Conservation (phyloP, 2,113 vertebrate genomes). For the Echinops telfairi region DNA sequence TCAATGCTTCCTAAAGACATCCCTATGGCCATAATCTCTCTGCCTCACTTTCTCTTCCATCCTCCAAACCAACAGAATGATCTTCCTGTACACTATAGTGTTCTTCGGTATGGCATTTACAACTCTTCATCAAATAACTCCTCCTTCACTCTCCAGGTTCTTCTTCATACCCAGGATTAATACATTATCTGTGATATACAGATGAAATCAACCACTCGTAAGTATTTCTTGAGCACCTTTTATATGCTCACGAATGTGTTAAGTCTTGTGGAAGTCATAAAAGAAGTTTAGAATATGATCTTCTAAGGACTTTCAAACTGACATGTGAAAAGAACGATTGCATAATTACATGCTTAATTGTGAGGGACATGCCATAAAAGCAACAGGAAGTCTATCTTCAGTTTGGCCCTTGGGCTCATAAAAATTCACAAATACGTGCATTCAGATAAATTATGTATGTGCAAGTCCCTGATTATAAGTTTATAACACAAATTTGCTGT, state of each 20-base stretch:
- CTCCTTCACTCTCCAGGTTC: not conserved
- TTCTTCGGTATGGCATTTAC: not conserved
- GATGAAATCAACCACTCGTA: constrained; percentile 27
- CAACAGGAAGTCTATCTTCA: constrained; percentile 26
- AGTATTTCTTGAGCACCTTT: not conserved
- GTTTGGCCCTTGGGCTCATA: constrained; percentile 43
- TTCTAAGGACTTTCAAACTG: constrained; percentile 46
- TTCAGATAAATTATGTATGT: constrained; percentile 49
- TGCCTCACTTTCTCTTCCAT: not conserved
- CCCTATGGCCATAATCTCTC: not conserved
- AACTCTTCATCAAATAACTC: not conserved
- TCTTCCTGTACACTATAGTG: not conserved
- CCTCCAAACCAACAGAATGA: not conserved
- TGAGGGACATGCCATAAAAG: constrained; percentile 42
- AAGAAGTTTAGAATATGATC: constrained; percentile 27
- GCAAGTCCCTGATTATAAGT: constrained; percentile 41
- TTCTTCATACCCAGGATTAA: not conserved
- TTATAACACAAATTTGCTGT: constrained; percentile 22
- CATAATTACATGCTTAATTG: constrained; percentile 58
- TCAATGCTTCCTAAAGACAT: not conserved
- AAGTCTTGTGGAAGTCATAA: not conserved
- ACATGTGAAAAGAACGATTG: constrained; percentile 48
- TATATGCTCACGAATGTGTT: not conserved
- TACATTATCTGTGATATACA: not conserved
- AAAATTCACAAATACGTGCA: constrained; percentile 42